Evolutionary conservation across 2,113 vertebrate genomes (phyloP).

Genomic region (Rhea pennata): DNA sequence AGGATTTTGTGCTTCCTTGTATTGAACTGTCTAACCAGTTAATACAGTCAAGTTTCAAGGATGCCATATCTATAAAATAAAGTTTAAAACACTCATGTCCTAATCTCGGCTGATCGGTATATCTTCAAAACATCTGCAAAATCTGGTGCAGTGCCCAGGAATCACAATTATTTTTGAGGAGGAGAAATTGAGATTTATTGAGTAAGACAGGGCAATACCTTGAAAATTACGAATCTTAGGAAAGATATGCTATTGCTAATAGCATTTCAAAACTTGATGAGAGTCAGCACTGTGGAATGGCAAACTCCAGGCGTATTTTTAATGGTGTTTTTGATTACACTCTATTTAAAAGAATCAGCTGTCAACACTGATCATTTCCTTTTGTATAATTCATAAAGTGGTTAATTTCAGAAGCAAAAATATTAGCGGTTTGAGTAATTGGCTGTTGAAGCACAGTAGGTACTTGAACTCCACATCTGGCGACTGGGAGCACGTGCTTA

Average conservation of each 20-base stretch:
- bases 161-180: slow-evolving; percentile 42
- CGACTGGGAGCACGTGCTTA: not conserved
- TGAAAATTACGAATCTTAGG: slow-evolving; percentile 47
- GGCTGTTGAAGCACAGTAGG: slow-evolving; percentile 42
- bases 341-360: slow-evolving; percentile 47
- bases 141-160: slow-evolving; percentile 60
- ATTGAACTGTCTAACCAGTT: not conserved
- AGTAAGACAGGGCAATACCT: slow-evolving; percentile 60
- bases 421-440: slow-evolving; percentile 20
- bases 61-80: slow-evolving; percentile 2
- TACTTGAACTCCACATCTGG: slow-evolving; percentile 14
- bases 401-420: slow-evolving; percentile 61
- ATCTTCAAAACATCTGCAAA: slow-evolving; percentile 71
- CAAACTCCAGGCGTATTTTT: slow-evolving; percentile 21
- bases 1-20: not conserved
- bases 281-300: slow-evolving; percentile 25
- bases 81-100: slow-evolving; percentile 40
- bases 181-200: slow-evolving; percentile 49
- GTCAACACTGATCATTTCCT: slow-evolving; percentile 44
- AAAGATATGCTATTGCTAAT: slow-evolving; percentile 35
- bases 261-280: slow-evolving; percentile 16
- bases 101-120: slow-evolving; percentile 59
- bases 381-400: slow-evolving; percentile 42
- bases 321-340: slow-evolving; percentile 49
- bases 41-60: not conserved